phyloP scores from a whole-genome alignment of 2,888 invertebrate genomes.

The Dysmachus trigonus region DNA sequence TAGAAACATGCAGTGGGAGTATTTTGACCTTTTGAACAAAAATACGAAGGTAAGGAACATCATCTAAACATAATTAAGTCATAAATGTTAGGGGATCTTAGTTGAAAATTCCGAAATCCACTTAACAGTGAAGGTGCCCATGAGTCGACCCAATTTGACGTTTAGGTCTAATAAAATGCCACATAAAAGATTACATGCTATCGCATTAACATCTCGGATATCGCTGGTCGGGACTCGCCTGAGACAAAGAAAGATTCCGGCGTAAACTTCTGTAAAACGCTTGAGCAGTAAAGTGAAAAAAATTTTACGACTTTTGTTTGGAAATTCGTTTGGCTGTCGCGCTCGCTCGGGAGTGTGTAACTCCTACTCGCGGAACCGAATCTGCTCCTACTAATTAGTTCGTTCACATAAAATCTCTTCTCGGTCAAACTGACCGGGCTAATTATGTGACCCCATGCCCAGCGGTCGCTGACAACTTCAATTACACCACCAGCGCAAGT shows the following conservation, averaged over 20 bases:
- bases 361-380: conserved; percentile 28
- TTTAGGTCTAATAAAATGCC: conserved; percentile 15
- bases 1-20: not conserved
- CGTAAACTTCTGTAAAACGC: not conserved
- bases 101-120: not conserved
- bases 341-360: not conserved
- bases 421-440: not conserved
- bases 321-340: not conserved
- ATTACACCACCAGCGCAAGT: conserved; percentile 2
- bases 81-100: not conserved
- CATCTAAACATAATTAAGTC: conserved; percentile 35
- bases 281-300: conserved; percentile 29
- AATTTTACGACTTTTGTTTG: conserved; percentile 16
- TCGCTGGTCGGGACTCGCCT: not conserved
- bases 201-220: conserved; percentile 31
- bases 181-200: conserved; percentile 30
- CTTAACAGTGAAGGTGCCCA: not conserved
- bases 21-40: not conserved
- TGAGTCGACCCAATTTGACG: conserved; percentile 15
- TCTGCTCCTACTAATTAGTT: conserved; percentile 29
- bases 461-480: conserved; percentile 13
- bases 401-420: conserved; percentile 16
- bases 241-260: conserved; percentile 3
- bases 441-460: conserved; percentile 32
- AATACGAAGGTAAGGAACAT: not conserved